These are phyloP conservation scores for Drosophila cardini DNA, from an alignment of 1,140 invertebrate genomes.

Conservation along the genomic window DNA sequence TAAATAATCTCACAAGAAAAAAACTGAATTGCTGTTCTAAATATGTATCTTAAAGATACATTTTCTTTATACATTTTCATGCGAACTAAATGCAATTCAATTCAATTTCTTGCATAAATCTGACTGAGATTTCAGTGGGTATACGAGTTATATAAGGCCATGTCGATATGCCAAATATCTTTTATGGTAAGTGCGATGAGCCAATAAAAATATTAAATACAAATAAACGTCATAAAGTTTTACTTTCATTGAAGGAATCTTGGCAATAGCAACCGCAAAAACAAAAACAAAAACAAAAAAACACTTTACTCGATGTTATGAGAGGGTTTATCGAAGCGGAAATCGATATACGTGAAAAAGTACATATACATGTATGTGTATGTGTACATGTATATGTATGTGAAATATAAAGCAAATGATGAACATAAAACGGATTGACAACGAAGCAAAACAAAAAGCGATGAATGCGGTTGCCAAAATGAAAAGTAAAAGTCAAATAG, in stretches of 20 bases:
- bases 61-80: too few relatives aligned
- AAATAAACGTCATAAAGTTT: constrained; percentile 33
- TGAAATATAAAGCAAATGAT: constrained; percentile 29
- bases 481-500: constrained; percentile 82
- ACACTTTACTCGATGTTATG: constrained; percentile 16
- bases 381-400: too few relatives aligned
- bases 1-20: too few relatives aligned
- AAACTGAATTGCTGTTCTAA: too few relatives aligned
- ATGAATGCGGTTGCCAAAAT: constrained; percentile 51
- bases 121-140: too few relatives aligned
- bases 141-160: too few relatives aligned
- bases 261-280: neutral
- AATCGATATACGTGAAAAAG: constrained; percentile 56
- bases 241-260: constrained; percentile 31
- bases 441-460: neutral
- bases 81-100: too few relatives aligned
- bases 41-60: too few relatives aligned
- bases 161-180: too few relatives aligned
- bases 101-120: too few relatives aligned
- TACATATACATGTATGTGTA: too few relatives aligned
- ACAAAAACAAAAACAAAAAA: constrained; percentile 1
- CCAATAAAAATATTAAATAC: neutral
- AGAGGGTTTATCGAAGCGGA: constrained; percentile 56
- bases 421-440: constrained; percentile 31
- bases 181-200: neutral